Conservation (phyloP, 2,113 vertebrate species). For the Oreotrochilus melanogaster region DNA sequence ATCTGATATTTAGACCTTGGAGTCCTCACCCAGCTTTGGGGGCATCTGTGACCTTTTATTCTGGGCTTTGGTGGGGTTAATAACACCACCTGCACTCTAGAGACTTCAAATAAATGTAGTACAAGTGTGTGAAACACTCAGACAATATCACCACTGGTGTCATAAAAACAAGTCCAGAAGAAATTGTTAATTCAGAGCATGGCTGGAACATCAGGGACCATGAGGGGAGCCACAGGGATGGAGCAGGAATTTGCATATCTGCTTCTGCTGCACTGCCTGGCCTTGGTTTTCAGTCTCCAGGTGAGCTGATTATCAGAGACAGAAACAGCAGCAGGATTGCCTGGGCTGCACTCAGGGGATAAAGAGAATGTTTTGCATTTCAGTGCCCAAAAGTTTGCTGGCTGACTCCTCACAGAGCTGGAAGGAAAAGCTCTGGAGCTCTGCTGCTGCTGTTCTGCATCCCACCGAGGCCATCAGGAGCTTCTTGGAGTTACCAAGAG, state of each 20-base stretch:
- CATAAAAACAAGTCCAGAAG: fast-evolving
- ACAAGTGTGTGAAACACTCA: fast-evolving
- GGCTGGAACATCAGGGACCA: fast-evolving
- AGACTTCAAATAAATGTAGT: background rate
- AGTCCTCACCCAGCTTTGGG: background rate
- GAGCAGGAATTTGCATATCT: background rate
- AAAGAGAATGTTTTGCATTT: background rate
- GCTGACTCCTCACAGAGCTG: fast-evolving
- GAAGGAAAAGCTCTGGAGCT: background rate
- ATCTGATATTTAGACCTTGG: fast-evolving
- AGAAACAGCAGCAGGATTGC: background rate
- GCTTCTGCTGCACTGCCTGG: fast-evolving
- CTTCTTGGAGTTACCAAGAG: background rate
- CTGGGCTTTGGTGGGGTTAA: background rate
- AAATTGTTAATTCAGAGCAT: background rate
- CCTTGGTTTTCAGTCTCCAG: background rate
- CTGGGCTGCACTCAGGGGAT: background rate
- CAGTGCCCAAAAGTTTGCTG: background rate
- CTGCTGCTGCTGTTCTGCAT: background rate
- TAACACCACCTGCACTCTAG: fast-evolving
- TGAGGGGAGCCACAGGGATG: fast-evolving
- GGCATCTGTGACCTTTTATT: background rate
- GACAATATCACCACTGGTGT: fast-evolving
- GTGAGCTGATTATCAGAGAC: background rate
- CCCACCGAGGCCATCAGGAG: fast-evolving